Conservation (phyloP, 2,113 vertebrate species). For the pig (Sus scrofa) region DNA sequence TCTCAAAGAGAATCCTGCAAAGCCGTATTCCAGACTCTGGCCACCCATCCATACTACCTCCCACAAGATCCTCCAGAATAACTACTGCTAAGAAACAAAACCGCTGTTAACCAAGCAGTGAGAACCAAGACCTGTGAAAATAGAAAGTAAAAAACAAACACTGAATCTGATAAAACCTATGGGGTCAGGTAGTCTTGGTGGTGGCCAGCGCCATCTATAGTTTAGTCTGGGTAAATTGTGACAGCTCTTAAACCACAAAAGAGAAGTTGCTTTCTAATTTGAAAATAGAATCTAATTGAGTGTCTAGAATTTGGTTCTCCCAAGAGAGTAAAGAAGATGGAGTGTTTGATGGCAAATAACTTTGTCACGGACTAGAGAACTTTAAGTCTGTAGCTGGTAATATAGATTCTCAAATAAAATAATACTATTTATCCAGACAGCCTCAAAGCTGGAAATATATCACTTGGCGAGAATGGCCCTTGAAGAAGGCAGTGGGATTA, state of each 20-base stretch:
- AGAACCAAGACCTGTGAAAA: neutral
- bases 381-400: neutral
- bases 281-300: neutral
- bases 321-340: neutral
- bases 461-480: neutral
- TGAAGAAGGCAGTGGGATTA: neutral
- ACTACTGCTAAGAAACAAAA: neutral
- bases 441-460: neutral
- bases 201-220: neutral
- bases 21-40: neutral
- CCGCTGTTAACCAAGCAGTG: neutral
- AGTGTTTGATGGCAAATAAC: neutral
- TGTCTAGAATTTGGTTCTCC: neutral
- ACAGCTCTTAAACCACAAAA: neutral
- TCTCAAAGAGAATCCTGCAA: neutral
- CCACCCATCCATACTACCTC: neutral
- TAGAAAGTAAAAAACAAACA: neutral
- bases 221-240: neutral
- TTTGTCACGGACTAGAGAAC: neutral
- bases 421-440: neutral
- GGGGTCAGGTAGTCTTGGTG: neutral
- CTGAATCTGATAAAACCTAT: neutral
- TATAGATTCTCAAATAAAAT: neutral
- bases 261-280: neutral
- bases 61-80: neutral